A percentile compares a stretch with the other conserved stretches of the same genome.
Conservation (phyloP, 2,888 invertebrate genomes). For the Melieria crassipennis region DNA sequence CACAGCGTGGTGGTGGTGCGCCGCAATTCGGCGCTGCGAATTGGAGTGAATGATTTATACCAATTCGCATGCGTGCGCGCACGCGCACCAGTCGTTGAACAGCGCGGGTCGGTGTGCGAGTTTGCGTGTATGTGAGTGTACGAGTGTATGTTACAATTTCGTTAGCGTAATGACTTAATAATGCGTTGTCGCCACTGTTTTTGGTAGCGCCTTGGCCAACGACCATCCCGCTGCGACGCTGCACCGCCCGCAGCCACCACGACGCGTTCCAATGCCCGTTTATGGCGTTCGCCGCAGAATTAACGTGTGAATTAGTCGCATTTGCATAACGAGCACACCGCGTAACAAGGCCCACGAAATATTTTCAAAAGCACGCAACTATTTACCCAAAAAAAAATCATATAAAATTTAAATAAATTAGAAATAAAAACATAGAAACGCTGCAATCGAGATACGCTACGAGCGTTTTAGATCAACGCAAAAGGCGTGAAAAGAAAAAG, state of each 20-base stretch:
- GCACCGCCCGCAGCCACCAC: slow-evolving; percentile 9
- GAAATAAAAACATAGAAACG: background rate
- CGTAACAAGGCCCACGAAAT: slow-evolving; percentile 1
- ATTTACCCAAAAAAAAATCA: background rate
- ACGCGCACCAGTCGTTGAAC: too few relatives aligned
- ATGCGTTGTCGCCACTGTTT: slow-evolving; percentile 20
- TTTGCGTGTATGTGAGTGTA: too few relatives aligned
- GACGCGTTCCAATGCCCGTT: slow-evolving; percentile 2
- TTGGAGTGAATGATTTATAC: too few relatives aligned
- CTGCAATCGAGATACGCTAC: background rate
- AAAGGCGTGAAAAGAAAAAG: background rate
- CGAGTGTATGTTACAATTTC: background rate
- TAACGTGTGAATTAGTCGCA: slow-evolving; percentile 30
- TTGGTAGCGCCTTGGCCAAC: background rate
- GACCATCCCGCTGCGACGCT: slow-evolving; percentile 7
- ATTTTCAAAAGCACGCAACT: background rate
- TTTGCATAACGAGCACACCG: slow-evolving; percentile 17
- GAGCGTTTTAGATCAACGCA: background rate
- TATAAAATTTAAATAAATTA: slow-evolving; percentile 1
- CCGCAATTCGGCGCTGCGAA: too few relatives aligned
- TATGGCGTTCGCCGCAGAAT: slow-evolving; percentile 21
- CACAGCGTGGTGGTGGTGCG: too few relatives aligned
- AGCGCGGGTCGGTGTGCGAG: too few relatives aligned
- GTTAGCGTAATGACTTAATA: slow-evolving; percentile 32
- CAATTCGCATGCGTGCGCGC: too few relatives aligned